These are phyloP conservation scores for Alligator mississippiensis DNA, from an alignment of 2,113 vertebrate species.

Conservation along the genomic window DNA sequence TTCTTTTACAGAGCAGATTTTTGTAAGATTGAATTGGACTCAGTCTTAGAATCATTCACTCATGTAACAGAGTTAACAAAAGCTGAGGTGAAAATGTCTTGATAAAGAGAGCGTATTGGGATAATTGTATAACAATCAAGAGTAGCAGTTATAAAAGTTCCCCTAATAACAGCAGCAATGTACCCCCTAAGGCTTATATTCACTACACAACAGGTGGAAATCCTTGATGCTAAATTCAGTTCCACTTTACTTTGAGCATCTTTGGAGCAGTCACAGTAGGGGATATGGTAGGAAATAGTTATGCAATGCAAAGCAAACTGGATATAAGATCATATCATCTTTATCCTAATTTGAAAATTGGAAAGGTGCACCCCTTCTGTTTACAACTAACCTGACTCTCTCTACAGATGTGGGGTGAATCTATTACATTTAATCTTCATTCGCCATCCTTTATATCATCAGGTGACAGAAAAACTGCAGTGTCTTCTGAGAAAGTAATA, in stretches of 20 bases:
- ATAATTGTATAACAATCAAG: neutral
- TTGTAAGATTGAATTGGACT: neutral
- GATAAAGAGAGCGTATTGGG: neutral
- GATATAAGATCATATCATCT: accelerated
- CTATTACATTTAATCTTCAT: neutral
- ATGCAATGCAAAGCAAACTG: neutral
- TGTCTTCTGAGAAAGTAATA: accelerated
- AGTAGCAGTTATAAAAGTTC: neutral
- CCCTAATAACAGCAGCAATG: neutral
- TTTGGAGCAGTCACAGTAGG: neutral
- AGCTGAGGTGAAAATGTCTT: neutral
- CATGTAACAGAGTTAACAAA: neutral
- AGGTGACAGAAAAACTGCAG: neutral
- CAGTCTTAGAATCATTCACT: accelerated
- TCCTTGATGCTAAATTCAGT: neutral
- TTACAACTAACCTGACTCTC: neutral
- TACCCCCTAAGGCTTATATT: neutral
- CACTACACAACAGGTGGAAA: neutral
- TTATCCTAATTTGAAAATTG: accelerated
- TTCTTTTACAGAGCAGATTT: neutral
- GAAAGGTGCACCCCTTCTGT: neutral
- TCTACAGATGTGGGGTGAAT: accelerated
- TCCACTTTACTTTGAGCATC: neutral
- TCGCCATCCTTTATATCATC: neutral
- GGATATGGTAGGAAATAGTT: neutral